Percentiles rank a stretch among this genome's conserved stretches.
These are phyloP conservation scores for Limanda limanda DNA, from an alignment of 2,113 vertebrate species.

Conservation along the genomic window DNA sequence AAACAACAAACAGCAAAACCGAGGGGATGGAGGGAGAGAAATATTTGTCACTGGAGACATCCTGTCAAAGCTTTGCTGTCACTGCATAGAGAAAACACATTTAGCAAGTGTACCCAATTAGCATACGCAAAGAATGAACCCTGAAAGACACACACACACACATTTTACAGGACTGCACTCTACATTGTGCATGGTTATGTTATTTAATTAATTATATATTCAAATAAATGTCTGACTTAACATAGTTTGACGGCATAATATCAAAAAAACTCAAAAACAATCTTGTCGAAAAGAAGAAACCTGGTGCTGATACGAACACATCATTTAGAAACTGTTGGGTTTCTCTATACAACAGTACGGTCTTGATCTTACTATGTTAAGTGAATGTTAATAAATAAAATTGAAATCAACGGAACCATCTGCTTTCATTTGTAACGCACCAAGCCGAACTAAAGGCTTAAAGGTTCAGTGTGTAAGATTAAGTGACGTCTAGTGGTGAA, in stretches of 20 bases:
- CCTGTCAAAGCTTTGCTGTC: slow-evolving; percentile 35
- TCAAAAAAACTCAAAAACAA: neutral
- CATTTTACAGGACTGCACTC: slow-evolving; percentile 3
- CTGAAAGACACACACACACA: neutral
- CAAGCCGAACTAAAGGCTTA: neutral
- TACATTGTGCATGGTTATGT: too few species aligned
- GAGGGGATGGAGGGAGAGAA: slow-evolving; percentile 26
- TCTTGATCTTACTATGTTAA: too few species aligned
- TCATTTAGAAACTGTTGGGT: too few species aligned
- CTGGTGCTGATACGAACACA: neutral
- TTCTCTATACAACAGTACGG: too few species aligned
- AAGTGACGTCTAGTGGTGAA: too few species aligned
- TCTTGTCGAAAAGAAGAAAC: neutral
- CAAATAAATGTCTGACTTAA: neutral
- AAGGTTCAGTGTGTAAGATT: too few species aligned
- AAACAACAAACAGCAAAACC: slow-evolving; percentile 39
- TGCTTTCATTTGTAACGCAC: neutral
- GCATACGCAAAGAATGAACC: slow-evolving; percentile 19
- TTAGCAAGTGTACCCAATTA: slow-evolving; percentile 50
- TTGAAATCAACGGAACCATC: slow-evolving; percentile 8
- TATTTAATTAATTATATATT: too few species aligned
- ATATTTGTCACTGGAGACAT: slow-evolving; percentile 47
- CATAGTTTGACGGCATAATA: neutral
- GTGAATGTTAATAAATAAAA: neutral
- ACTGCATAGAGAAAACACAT: slow-evolving; percentile 22